Conservation (phyloP, 2,113 vertebrate species). For the Mastomys coucha region DNA sequence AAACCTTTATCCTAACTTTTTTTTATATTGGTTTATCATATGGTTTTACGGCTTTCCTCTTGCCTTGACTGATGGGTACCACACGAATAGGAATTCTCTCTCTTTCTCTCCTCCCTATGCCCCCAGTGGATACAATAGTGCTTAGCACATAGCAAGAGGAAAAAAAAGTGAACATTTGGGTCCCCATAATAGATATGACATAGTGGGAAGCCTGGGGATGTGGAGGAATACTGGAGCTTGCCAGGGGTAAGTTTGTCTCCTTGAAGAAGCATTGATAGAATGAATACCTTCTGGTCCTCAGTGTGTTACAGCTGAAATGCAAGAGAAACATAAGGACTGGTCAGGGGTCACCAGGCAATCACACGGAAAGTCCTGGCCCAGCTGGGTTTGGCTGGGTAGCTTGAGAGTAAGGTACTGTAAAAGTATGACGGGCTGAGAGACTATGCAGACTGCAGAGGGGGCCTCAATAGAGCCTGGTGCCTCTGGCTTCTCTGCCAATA, state of each 20-base stretch:
- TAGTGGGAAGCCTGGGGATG: background rate
- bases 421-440: background rate
- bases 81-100: background rate
- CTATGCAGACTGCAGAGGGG: too few species aligned
- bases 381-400: background rate
- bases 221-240: background rate
- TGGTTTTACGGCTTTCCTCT: slow-evolving; percentile 13
- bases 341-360: background rate
- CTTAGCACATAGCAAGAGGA: background rate
- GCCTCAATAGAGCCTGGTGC: background rate
- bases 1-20: background rate
- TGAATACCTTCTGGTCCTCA: background rate
- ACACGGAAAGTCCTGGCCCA: background rate
- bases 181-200: background rate
- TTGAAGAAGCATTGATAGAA: background rate
- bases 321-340: background rate
- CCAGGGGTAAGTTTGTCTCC: background rate
- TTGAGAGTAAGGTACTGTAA: background rate
- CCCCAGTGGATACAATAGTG: background rate
- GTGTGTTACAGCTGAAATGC: background rate
- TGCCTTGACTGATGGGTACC: background rate
- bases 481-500: background rate
- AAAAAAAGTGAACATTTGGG: background rate
- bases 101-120: background rate
- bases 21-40: background rate